Evolutionary conservation across 2,797 vertebrate species (phyloP).

Genomic region (Urosaurus nigricauda): DNA sequence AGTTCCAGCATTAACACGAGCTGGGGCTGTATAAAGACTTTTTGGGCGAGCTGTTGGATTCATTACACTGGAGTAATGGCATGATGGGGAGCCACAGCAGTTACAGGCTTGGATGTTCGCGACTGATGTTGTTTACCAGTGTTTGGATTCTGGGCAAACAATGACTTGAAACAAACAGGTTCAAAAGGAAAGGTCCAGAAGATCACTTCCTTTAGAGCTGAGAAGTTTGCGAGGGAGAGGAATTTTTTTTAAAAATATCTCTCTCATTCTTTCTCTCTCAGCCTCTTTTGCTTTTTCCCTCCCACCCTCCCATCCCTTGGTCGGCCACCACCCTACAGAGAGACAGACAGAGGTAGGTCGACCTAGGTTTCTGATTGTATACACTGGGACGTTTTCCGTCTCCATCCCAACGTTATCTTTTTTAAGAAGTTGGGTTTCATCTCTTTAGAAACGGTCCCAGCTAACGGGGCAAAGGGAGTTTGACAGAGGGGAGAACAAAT

Average conservation of each 20-base stretch:
- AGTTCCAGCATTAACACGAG: conserved; percentile 59
- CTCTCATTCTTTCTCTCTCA: neutral
- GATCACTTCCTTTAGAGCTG: neutral
- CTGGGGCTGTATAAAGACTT: conserved; percentile 51
- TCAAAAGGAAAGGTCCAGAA: neutral
- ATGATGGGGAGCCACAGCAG: neutral
- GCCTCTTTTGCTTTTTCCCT: neutral
- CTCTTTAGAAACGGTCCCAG: conserved; percentile 87
- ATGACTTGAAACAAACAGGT: conserved; percentile 58
- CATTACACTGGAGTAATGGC: conserved; percentile 37
- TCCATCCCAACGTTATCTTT: conserved; percentile 77
- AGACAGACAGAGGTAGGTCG: conserved; percentile 48
- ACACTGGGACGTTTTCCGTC: conserved; percentile 70
- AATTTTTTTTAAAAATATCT: too few species aligned
- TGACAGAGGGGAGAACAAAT: conserved; percentile 94
- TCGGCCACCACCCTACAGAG: neutral
- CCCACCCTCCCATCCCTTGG: neutral
- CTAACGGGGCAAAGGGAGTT: conserved; percentile 88
- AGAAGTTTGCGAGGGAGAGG: neutral
- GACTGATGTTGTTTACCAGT: conserved; percentile 32
- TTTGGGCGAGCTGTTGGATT: conserved; percentile 47
- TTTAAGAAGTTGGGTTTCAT: conserved; percentile 81
- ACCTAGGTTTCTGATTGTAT: conserved; percentile 56
- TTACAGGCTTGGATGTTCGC: conserved; percentile 32
- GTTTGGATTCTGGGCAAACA: conserved; percentile 43